Evolutionary conservation across 2,113 vertebrate species (phyloP).

Genomic region (Misgurnus mizolepis): DNA sequence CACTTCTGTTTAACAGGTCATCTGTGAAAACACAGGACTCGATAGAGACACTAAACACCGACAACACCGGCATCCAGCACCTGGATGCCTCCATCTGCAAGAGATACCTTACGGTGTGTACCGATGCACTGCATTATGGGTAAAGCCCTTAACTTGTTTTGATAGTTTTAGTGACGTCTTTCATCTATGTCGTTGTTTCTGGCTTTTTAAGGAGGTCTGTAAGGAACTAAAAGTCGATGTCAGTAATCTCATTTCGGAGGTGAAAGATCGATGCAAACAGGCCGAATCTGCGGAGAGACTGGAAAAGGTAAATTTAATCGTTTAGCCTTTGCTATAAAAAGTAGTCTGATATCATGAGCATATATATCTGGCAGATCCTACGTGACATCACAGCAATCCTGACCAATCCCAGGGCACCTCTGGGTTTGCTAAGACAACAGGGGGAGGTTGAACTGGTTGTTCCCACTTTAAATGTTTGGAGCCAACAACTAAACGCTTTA

Average conservation of each 20-base stretch:
- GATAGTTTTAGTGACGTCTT: background rate
- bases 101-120: constrained; percentile 65
- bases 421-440: constrained; percentile 66
- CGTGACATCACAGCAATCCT: constrained; percentile 74
- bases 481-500: constrained; percentile 79
- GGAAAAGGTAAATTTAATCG: constrained; percentile 43
- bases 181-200: background rate
- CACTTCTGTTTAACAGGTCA: constrained; percentile 29
- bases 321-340: background rate
- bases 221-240: constrained; percentile 53
- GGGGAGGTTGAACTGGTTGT: constrained; percentile 77
- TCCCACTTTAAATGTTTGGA: constrained; percentile 82
- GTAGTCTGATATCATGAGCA: background rate
- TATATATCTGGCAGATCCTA: constrained; percentile 72
- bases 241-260: constrained; percentile 31
- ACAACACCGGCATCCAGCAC: constrained; percentile 44
- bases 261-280: constrained; percentile 33
- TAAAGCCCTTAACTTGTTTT: background rate
- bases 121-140: background rate
- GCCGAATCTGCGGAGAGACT: constrained; percentile 40
- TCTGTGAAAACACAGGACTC: constrained; percentile 36
- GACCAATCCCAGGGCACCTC: constrained; percentile 71
- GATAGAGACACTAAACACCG: constrained; percentile 44
- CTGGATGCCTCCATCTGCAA: constrained; percentile 63
- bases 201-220: constrained; percentile 52